These are phyloP conservation scores for Urocyon cinereoargenteus DNA, from an alignment of 2,797 vertebrate genomes.

Conservation along the genomic window DNA sequence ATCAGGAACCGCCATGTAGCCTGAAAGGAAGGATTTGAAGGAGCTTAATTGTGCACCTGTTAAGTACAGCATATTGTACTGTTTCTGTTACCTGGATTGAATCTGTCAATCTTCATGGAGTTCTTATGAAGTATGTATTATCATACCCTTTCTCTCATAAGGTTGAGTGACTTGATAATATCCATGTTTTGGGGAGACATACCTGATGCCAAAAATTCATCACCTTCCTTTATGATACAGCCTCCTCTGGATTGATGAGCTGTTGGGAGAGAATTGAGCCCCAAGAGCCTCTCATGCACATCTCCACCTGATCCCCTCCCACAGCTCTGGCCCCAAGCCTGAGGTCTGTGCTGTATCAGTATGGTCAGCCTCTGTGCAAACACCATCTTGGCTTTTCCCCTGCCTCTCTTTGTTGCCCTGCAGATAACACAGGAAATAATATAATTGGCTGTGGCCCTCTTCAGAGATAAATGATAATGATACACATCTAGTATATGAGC, in stretches of 20 bases:
- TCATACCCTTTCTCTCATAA: not conserved
- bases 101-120: not conserved
- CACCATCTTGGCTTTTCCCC: slow-evolving; percentile 1
- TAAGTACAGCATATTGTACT: not conserved
- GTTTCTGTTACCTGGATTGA: rapidly evolving
- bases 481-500: slow-evolving; percentile 41
- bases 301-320: not conserved
- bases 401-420: not conserved
- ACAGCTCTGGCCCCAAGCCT: not conserved
- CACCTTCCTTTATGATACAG: not conserved
- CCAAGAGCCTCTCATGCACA: not conserved
- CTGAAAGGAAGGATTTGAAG: not conserved
- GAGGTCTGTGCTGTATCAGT: not conserved
- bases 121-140: not conserved
- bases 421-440: slow-evolving; percentile 31
- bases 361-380: not conserved
- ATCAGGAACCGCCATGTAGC: too few species aligned
- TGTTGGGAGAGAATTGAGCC: not conserved
- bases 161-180: not conserved
- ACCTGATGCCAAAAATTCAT: not conserved
- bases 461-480: slow-evolving; percentile 48
- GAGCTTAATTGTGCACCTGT: not conserved
- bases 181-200: not conserved
- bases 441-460: not conserved
- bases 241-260: not conserved